Base-by-base conservation (phyloP, 2,797 vertebrate genomes). In the Echiichthys vipera region DNA sequence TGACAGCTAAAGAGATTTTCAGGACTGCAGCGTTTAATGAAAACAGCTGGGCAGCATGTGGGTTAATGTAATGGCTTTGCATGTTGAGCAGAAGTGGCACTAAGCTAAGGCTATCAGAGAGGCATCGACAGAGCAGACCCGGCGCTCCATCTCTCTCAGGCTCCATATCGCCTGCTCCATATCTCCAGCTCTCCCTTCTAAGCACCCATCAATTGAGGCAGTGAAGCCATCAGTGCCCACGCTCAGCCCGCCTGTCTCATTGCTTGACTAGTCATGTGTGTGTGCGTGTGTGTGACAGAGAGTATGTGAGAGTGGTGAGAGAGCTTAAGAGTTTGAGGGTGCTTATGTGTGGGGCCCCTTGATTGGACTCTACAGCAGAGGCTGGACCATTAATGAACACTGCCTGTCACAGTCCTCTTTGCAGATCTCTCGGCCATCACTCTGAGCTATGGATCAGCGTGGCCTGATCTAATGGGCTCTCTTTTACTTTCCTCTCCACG, bases 151-250 rank as follows among this genome's bases (percentile, higher is more conserved):
- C 81, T 76, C 72, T 59, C 83, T 74, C 66, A 8, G 13, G n/a
- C 68, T 83, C 62, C 1, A 71, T 55, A 72, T 80, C 43, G 3
- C 75, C 65, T 71, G 58, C 64, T 74, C 61, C 27, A 30, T 47
- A 82, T 80, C 78, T 84, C 78, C 70, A 24, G 56, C 84, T 73
- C 75, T 75, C 65, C 74, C 81, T 72, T 87, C 77, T 85, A 86
- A 87, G 88, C 84, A 84, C 79, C 86, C 81, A 92, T 93, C 91
- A 91, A 91, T 90, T 74, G 87, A 89, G 79, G 84, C 81, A 71
- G 85, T 83, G 85, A 89, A 87, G 88, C 89, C 88, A 87, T 89
- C 86, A 92, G 84, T 74, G 80, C 91, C 92, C 81, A 88, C 82
- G 70, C 89, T 85, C 46, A 77, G 77, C 69, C 83, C 13, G 73